These are phyloP conservation scores for Dermolepida albohirtum DNA, from an alignment of 2,888 invertebrate genomes.

Conservation along the genomic window DNA sequence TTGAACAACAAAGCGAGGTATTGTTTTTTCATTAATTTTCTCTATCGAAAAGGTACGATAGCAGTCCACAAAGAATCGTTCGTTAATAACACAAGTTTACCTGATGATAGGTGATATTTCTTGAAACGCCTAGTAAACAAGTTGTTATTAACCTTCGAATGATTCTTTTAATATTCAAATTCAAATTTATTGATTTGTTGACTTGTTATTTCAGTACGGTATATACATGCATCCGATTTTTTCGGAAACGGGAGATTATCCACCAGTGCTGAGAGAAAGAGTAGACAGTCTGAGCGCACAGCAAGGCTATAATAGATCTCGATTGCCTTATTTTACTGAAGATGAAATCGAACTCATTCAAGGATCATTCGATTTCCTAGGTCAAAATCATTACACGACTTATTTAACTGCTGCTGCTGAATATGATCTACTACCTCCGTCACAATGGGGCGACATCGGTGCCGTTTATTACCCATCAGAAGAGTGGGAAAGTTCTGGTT, in stretches of 20 bases:
- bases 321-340: constrained; percentile 71
- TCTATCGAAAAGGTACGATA: too few species aligned
- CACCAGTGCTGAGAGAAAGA: constrained; percentile 71
- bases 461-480: constrained; percentile 59
- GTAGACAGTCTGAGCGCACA: constrained; percentile 69
- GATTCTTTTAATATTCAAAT: too few species aligned
- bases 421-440: too few species aligned
- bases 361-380: constrained; percentile 75
- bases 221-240: constrained; percentile 78
- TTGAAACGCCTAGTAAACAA: too few species aligned
- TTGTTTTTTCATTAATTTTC: too few species aligned
- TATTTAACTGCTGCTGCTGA: constrained; percentile 53
- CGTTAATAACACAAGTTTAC: too few species aligned
- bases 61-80: too few species aligned
- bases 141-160: too few species aligned
- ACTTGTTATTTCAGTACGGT: constrained; percentile 71
- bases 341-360: constrained; percentile 71
- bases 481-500: constrained; percentile 67
- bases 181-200: constrained; percentile 69
- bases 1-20: too few species aligned
- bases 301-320: constrained; percentile 71
- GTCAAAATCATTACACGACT: constrained; percentile 12
- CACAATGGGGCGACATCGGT: too few species aligned
- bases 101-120: too few species aligned
- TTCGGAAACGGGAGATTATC: constrained; percentile 73